These are phyloP conservation scores for Coelinius sp. DNA, from an alignment of 2,888 invertebrate genomes.

Conservation along the genomic window DNA sequence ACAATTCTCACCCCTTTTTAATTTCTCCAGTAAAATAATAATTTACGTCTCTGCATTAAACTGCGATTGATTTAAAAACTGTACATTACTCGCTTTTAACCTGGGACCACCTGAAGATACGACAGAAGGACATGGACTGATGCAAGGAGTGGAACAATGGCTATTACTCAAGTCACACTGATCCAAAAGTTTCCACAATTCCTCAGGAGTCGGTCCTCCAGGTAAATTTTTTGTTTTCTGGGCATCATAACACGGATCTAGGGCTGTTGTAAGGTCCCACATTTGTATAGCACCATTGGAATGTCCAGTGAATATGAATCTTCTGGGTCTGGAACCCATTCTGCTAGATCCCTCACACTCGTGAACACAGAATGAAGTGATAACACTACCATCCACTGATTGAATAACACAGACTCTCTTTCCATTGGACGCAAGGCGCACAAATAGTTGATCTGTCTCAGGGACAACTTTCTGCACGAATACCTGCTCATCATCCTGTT, in stretches of 20 bases:
- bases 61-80: slow-evolving; percentile 75
- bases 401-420: slow-evolving; percentile 95
- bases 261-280: slow-evolving; percentile 98
- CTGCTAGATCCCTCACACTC: slow-evolving; percentile 97
- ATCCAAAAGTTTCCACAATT: slow-evolving; percentile 90
- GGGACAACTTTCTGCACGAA: slow-evolving; percentile 98
- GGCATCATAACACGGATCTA: slow-evolving; percentile 74
- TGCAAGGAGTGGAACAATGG: slow-evolving; percentile 83
- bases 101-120: slow-evolving; percentile 71
- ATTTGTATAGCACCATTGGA: slow-evolving; percentile 94
- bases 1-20: background rate
- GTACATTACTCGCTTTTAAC: slow-evolving; percentile 76
- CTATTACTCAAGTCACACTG: slow-evolving; percentile 94
- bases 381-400: slow-evolving; percentile 93
- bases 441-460: slow-evolving; percentile 95
- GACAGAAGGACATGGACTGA: slow-evolving; percentile 80
- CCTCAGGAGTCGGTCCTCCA: slow-evolving; percentile 94
- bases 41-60: background rate
- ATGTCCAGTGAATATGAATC: slow-evolving; percentile 94
- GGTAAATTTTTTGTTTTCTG: slow-evolving; percentile 71
- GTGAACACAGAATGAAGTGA: slow-evolving; percentile 96
- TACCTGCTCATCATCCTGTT: slow-evolving; percentile 97
- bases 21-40: background rate
- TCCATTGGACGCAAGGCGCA: slow-evolving; percentile 94
- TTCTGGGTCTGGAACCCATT: slow-evolving; percentile 88